A percentile compares a stretch with the other conserved stretches of the same genome.
Evolutionary conservation across 2,888 invertebrate species (phyloP).

Genomic region (Xylocampa areola): DNA sequence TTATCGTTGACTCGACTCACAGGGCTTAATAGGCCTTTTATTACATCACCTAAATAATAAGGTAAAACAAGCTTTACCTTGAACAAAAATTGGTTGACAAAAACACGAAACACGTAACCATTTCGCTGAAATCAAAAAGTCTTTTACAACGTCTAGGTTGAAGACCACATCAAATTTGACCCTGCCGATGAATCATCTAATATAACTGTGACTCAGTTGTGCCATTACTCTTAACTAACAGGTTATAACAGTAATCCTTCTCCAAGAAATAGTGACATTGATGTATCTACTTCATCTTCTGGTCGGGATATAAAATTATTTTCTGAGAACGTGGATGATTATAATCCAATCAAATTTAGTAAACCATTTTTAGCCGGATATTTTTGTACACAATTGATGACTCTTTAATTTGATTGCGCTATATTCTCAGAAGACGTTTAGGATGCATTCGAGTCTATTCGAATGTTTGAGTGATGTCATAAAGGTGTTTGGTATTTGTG

Average conservation of each 20-base stretch:
- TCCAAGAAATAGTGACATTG: conserved; percentile 57
- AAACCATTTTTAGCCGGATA: conserved; percentile 26
- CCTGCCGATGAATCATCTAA: conserved; percentile 50
- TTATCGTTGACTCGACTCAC: too few relatives aligned
- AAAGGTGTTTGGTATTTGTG: background rate
- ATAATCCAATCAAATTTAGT: conserved; percentile 36
- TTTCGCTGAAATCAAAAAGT: conserved; percentile 35
- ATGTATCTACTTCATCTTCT: conserved; percentile 59
- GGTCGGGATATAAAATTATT: conserved; percentile 43
- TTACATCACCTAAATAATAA: background rate
- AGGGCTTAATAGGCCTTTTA: too few relatives aligned
- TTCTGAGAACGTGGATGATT: conserved; percentile 43
- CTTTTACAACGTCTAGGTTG: conserved; percentile 15
- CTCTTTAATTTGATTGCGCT: conserved; percentile 20
- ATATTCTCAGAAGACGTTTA: conserved; percentile 34
- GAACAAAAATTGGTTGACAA: background rate
- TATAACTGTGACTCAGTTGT: conserved; percentile 45
- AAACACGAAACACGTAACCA: conserved; percentile 24
- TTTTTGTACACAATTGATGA: conserved; percentile 23
- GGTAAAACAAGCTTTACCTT: conserved; percentile 14
- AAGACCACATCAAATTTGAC: conserved; percentile 41
- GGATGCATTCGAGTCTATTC: conserved; percentile 27
- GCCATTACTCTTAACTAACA: conserved; percentile 44
- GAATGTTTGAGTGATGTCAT: conserved; percentile 29
- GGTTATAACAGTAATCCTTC: conserved; percentile 53